Conservation (phyloP, 2,797 vertebrate species). For the Darevskia nairensis region DNA sequence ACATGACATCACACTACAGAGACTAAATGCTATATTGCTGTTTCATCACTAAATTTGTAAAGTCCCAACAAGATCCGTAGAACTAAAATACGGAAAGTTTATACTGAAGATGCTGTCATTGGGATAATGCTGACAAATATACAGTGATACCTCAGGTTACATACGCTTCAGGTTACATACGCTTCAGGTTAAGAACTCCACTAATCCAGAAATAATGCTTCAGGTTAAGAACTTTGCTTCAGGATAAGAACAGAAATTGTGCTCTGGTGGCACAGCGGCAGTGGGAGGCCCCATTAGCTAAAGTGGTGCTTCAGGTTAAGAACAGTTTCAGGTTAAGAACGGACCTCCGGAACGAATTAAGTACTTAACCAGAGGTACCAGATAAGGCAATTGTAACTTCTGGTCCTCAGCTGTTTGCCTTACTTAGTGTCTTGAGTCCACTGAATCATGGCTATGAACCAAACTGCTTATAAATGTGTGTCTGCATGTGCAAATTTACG, state of each 20-base stretch:
- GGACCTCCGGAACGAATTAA: too few relatives aligned
- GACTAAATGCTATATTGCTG: background rate
- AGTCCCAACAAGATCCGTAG: slow-evolving; percentile 31
- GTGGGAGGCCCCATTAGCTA: too few relatives aligned
- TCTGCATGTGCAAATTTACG: slow-evolving; percentile 42
- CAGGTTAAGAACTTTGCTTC: too few relatives aligned
- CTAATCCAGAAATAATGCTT: too few relatives aligned
- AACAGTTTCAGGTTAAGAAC: too few relatives aligned
- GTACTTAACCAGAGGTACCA: too few relatives aligned
- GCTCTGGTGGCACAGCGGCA: too few relatives aligned
- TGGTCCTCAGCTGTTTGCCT: slow-evolving; percentile 31
- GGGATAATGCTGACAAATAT: background rate
- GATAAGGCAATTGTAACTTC: slow-evolving; percentile 51
- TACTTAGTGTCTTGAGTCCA: background rate
- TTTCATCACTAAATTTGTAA: background rate
- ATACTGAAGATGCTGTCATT: slow-evolving; percentile 48
- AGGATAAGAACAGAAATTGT: too few relatives aligned
- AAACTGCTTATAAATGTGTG: slow-evolving; percentile 16
- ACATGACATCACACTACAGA: background rate
- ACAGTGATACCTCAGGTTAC: too few relatives aligned
- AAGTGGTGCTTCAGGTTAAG: too few relatives aligned
- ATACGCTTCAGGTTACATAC: too few relatives aligned
- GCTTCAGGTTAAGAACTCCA: too few relatives aligned
- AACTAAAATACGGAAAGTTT: slow-evolving; percentile 57
- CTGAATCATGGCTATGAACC: background rate